phyloP scores from a whole-genome alignment of 2,113 vertebrate species.

The Brachyhypopomus gauderio region DNA sequence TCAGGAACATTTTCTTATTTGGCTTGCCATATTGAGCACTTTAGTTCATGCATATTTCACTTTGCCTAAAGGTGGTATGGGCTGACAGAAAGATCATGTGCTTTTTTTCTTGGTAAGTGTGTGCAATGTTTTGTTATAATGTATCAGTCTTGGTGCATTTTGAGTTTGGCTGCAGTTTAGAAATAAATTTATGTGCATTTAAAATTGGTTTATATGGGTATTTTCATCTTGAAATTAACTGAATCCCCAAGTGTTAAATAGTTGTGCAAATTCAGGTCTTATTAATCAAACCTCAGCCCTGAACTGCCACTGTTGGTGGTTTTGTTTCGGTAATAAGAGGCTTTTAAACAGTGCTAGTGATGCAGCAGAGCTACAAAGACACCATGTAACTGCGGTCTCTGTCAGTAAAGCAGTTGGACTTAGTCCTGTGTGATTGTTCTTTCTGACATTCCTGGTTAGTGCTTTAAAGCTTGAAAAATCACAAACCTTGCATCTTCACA shows the following conservation, averaged over 20 bases:
- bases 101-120: too few species aligned
- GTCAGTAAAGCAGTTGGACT: neutral
- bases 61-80: too few species aligned
- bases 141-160: too few species aligned
- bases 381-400: neutral
- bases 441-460: neutral
- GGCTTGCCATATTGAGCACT: neutral
- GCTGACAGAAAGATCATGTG: too few species aligned
- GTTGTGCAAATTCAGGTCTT: neutral
- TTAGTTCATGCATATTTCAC: too few species aligned
- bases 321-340: too few species aligned
- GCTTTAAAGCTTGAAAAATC: conserved; percentile 2
- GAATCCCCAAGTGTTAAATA: neutral
- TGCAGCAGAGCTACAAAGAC: neutral
- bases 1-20: neutral
- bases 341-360: neutral
- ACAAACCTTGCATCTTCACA: neutral
- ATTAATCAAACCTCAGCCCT: neutral
- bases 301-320: too few species aligned
- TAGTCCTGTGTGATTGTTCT: neutral
- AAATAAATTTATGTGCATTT: too few species aligned
- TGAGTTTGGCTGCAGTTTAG: too few species aligned
- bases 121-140: too few species aligned
- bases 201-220: too few species aligned
- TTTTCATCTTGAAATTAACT: too few species aligned